Evolutionary conservation across 2,797 vertebrate species (phyloP).

Genomic region (Geotria australis): DNA sequence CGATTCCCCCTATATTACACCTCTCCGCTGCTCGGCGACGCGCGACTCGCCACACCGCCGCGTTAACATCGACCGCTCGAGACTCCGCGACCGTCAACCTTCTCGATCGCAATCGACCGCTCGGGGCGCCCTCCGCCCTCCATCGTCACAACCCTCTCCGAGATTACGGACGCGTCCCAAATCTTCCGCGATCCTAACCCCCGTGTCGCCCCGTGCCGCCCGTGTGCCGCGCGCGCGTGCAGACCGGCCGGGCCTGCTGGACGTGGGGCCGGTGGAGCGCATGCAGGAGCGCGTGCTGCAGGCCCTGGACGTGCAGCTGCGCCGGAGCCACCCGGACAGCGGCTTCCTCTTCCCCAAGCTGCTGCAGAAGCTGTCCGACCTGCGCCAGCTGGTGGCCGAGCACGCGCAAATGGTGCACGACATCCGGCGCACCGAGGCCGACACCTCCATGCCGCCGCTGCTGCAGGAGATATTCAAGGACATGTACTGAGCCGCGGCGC

Average conservation of each 20-base stretch:
- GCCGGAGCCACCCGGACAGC: constrained; percentile 63
- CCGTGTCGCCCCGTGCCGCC: too few relatives aligned
- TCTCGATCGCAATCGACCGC: too few relatives aligned
- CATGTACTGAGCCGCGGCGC: constrained; percentile 73
- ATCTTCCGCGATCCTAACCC: too few relatives aligned
- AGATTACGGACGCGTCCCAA: too few relatives aligned
- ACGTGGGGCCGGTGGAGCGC: constrained; percentile 75
- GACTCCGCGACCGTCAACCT: too few relatives aligned
- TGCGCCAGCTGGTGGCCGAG: constrained; percentile 84
- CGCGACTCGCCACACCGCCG: too few relatives aligned
- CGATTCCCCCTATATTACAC: too few relatives aligned
- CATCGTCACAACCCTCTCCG: too few relatives aligned
- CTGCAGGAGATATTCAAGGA: constrained; percentile 98
- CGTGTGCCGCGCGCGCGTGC: constrained; percentile 1
- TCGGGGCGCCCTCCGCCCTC: too few relatives aligned
- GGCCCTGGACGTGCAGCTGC: constrained; percentile 67
- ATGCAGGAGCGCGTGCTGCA: constrained; percentile 83
- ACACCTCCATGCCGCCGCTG: constrained; percentile 73
- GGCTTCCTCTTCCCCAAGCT: constrained; percentile 94
- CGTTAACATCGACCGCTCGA: too few relatives aligned
- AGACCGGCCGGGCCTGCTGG: constrained; percentile 91
- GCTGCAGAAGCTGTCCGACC: constrained; percentile 97
- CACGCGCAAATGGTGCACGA: constrained; percentile 84
- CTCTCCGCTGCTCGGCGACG: too few relatives aligned
- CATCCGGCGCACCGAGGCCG: constrained; percentile 86